Evolutionary conservation across 2,113 vertebrate species (phyloP).

Genomic region (Corvus cornix): DNA sequence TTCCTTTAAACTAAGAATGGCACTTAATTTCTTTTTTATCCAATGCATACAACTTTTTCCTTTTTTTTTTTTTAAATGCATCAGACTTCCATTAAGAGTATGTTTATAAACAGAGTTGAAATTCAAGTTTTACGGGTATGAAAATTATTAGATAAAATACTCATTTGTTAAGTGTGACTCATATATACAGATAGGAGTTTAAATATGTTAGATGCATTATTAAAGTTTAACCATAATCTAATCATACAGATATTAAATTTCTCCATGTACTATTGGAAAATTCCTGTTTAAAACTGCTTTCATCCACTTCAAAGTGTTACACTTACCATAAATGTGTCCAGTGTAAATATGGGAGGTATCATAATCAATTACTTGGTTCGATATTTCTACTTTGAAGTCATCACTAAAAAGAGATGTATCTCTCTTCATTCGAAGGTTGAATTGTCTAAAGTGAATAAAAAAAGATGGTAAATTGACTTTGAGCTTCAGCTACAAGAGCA

Average conservation of each 20-base stretch:
- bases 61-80: not conserved
- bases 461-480: not conserved
- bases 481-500: not conserved
- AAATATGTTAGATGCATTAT: not conserved
- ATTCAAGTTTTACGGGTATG: not conserved
- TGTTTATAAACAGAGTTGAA: not conserved
- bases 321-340: conserved; percentile 93
- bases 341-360: conserved; percentile 98
- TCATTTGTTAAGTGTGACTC: not conserved
- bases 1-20: not conserved
- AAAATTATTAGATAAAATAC: not conserved
- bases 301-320: not conserved
- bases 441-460: conserved; percentile 79
- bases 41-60: not conserved
- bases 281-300: not conserved
- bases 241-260: not conserved
- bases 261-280: not conserved
- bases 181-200: not conserved
- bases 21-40: not conserved
- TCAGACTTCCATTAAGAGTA: not conserved
- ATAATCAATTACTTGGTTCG: conserved; percentile 79
- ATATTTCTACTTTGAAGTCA: conserved; percentile 88
- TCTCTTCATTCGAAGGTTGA: conserved; percentile 93
- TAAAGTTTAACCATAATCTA: not conserved
- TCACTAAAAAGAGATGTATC: conserved; percentile 88